Percentiles rank a stretch among this genome's conserved stretches.
These are phyloP conservation scores for Nemotelus pantherinus DNA, from an alignment of 2,888 invertebrate species.

Conservation along the genomic window DNA sequence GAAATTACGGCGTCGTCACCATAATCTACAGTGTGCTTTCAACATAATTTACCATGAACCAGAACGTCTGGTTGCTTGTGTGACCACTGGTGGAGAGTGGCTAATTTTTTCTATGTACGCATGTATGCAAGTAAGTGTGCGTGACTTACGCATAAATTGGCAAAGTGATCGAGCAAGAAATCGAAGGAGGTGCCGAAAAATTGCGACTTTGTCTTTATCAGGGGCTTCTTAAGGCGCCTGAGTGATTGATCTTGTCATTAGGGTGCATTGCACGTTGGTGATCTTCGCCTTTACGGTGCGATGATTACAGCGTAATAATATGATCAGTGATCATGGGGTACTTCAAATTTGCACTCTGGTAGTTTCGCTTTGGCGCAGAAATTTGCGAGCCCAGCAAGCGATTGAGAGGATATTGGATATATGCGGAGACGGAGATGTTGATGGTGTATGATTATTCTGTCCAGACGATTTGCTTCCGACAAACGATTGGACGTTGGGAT, in stretches of 20 bases:
- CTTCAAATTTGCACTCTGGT: not conserved
- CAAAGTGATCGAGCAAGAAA: constrained; percentile 6
- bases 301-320: not conserved
- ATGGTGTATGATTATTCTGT: too few species aligned
- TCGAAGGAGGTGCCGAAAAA: not conserved
- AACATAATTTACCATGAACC: constrained; percentile 32
- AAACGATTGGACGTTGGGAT: too few species aligned
- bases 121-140: not conserved
- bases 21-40: not conserved
- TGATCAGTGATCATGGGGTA: not conserved
- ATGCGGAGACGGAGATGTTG: too few species aligned
- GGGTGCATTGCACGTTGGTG: not conserved
- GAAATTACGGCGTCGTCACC: not conserved
- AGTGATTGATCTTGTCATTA: not conserved
- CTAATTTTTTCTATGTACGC: constrained; percentile 9
- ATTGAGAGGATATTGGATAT: too few species aligned
- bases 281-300: not conserved
- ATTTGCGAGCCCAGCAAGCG: too few species aligned
- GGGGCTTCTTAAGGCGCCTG: constrained; percentile 33
- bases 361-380: too few species aligned
- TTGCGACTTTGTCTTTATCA: not conserved
- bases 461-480: too few species aligned
- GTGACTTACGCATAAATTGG: not conserved
- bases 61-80: constrained; percentile 21
- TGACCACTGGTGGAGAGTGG: constrained; percentile 9